Percentiles rank a stretch among this genome's conserved stretches.
Evolutionary conservation across 2,113 vertebrate species (phyloP).

Genomic region (Tragelaphus imberbis): DNA sequence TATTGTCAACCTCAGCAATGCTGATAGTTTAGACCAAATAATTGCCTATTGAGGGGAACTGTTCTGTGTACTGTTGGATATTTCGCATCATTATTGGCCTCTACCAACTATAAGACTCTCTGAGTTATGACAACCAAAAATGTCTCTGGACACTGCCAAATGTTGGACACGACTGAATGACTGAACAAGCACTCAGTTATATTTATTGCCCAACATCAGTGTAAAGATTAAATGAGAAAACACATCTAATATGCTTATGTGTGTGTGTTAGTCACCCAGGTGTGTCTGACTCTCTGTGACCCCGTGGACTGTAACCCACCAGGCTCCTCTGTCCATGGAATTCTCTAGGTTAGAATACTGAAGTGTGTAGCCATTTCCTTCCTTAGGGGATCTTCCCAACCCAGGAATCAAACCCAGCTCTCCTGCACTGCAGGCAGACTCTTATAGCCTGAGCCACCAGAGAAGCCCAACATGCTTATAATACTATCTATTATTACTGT

Average conservation of each 20-base stretch:
- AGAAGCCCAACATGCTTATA: not conserved
- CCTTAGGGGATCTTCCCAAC: not conserved
- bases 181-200: not conserved
- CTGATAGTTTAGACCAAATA: not conserved
- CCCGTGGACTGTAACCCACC: rapidly evolving
- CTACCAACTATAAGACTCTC: not conserved
- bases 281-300: not conserved
- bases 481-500: not conserved
- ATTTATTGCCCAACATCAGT: not conserved
- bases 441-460: not conserved
- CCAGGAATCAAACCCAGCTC: not conserved
- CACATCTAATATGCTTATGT: not conserved
- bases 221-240: not conserved
- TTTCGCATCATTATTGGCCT: not conserved
- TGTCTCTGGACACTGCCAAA: not conserved
- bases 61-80: not conserved
- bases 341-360: not conserved
- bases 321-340: not conserved
- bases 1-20: not conserved
- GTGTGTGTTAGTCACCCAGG: not conserved
- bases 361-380: not conserved
- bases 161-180: not conserved
- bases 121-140: not conserved
- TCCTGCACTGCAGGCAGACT: not conserved
- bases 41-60: not conserved